phyloP scores from a whole-genome alignment of 2,113 vertebrate species.

The Heteronetta atricapilla region DNA sequence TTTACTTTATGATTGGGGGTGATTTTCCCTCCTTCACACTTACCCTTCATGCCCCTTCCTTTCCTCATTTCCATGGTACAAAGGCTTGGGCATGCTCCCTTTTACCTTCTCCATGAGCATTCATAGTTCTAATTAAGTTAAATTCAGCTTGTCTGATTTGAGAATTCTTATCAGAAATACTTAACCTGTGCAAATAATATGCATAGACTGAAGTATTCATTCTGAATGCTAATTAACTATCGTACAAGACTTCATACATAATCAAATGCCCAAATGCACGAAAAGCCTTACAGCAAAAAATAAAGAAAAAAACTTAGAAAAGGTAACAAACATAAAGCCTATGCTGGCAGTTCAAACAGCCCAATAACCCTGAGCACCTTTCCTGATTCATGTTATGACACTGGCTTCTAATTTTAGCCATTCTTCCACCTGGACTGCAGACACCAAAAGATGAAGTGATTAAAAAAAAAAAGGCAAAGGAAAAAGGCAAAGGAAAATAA shows the following conservation, averaged over 20 bases:
- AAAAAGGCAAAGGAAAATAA: too few relatives aligned
- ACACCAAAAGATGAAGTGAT: not conserved
- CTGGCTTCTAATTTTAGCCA: not conserved
- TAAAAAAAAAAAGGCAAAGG: not conserved
- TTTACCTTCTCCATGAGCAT: constrained; percentile 61
- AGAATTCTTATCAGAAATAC: constrained; percentile 73
- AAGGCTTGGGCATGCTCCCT: constrained; percentile 17
- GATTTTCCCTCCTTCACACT: not conserved
- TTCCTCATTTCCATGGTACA: constrained; percentile 12
- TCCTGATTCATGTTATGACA: not conserved
- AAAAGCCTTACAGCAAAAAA: not conserved
- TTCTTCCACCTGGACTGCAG: not conserved
- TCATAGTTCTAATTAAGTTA: constrained; percentile 74
- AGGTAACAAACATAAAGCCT: not conserved
- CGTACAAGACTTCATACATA: constrained; percentile 12
- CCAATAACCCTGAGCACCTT: not conserved
- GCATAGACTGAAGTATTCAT: constrained; percentile 29
- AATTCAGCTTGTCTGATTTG: constrained; percentile 70
- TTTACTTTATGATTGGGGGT: not conserved
- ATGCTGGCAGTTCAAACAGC: not conserved
- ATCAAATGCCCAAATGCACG: not conserved
- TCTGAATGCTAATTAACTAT: constrained; percentile 64
- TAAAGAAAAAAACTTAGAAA: not conserved
- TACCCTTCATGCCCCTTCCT: not conserved
- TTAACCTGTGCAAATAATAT: constrained; percentile 75